A percentile compares a stretch with the other conserved stretches of the same genome.
These are phyloP conservation scores for Phymatocera aterrima DNA, from an alignment of 2,888 invertebrate species.

Conservation along the genomic window DNA sequence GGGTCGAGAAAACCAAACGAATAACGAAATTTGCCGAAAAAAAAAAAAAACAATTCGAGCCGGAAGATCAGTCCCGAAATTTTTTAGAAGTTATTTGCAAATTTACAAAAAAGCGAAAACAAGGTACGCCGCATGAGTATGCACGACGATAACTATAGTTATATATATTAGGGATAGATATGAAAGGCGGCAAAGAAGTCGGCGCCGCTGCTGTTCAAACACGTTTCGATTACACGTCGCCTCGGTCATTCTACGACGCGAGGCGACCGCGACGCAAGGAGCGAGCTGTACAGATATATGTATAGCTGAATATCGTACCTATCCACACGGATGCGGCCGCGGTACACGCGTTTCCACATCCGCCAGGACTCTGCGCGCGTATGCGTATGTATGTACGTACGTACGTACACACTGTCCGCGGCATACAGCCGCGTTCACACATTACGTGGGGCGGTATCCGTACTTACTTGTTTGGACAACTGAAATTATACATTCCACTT, in stretches of 20 bases:
- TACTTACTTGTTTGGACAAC: conserved; percentile 23
- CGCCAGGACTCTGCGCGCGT: not conserved
- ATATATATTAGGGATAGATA: too few species aligned
- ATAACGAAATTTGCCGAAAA: not conserved
- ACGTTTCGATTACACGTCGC: conserved; percentile 17
- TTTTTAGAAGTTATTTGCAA: too few species aligned
- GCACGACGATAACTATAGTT: not conserved
- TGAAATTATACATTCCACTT: conserved; percentile 20
- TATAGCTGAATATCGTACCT: not conserved
- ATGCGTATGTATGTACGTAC: not conserved
- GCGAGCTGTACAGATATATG: not conserved
- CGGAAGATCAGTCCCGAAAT: too few species aligned
- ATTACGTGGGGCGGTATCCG: conserved; percentile 1
- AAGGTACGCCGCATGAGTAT: not conserved
- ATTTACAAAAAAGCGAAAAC: not conserved
- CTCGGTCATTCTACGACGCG: not conserved
- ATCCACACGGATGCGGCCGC: not conserved
- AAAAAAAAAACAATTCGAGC: not conserved
- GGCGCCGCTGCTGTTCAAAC: conserved; percentile 34
- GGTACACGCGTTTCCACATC: conserved; percentile 1
- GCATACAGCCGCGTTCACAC: conserved; percentile 1
- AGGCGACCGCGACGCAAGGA: not conserved
- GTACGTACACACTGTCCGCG: too few species aligned
- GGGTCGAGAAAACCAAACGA: not conserved
- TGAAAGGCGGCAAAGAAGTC: conserved; percentile 13